Evolutionary conservation across 2,797 vertebrate genomes (phyloP).

Genomic region (Molossus alvarezi): DNA sequence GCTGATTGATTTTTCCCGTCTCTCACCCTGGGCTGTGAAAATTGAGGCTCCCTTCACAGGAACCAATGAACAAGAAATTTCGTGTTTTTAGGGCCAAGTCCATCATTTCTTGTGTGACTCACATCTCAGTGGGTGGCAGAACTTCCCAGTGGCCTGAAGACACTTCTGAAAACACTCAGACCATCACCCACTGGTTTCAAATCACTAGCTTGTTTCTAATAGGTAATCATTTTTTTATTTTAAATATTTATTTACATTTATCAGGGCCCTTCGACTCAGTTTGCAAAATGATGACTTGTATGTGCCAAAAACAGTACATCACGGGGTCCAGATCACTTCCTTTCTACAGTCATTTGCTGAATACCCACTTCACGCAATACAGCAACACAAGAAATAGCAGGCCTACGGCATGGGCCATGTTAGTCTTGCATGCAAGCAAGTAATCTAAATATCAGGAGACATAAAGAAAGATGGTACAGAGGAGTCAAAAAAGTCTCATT

Average conservation of each 20-base stretch:
- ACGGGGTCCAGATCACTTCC: not conserved
- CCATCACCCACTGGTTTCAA: not conserved
- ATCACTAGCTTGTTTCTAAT: constrained; percentile 52
- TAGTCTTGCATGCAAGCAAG: not conserved
- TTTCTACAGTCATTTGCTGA: constrained; percentile 19
- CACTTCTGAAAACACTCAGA: constrained; percentile 41
- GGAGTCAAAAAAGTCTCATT: not conserved
- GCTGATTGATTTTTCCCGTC: constrained; percentile 79
- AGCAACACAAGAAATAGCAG: not conserved
- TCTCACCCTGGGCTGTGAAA: constrained; percentile 65
- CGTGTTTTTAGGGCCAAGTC: constrained; percentile 74
- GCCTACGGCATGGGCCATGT: not conserved
- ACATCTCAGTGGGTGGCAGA: constrained; percentile 63
- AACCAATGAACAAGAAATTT: constrained; percentile 79
- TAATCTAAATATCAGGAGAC: not conserved
- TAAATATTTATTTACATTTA: constrained; percentile 66
- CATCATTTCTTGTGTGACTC: constrained; percentile 73
- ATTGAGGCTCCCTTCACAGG: constrained; percentile 51
- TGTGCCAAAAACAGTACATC: not conserved
- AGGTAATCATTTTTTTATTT: constrained; percentile 53
- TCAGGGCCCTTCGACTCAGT: not conserved
- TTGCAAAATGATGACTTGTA: constrained; percentile 51
- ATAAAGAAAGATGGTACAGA: not conserved
- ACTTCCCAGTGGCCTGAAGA: constrained; percentile 26
- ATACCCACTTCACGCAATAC: not conserved